phyloP scores from a whole-genome alignment of 2,797 vertebrate species.

The Phrynocephalus guinanensis region DNA sequence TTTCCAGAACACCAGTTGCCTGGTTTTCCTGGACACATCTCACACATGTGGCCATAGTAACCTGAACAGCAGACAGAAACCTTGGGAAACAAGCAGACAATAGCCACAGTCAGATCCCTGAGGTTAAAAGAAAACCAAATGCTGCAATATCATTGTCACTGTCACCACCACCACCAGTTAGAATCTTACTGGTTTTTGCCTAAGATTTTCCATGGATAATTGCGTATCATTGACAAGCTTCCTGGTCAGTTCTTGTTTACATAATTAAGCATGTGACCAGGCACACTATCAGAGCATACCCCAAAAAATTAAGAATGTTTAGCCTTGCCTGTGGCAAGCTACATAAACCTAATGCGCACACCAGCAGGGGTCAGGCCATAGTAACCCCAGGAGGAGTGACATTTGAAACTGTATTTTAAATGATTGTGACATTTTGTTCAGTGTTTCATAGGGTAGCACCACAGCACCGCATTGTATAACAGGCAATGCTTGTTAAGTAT shows the following conservation, averaged over 20 bases:
- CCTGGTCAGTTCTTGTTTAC: no score
- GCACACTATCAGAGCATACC: no score
- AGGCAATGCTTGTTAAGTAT: neutral
- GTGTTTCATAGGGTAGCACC: accelerated
- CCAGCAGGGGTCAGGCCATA: no score
- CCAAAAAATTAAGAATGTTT: no score
- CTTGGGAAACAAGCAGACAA: constrained; percentile 60
- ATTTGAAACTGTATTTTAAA: constrained; percentile 36
- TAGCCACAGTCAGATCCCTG: constrained; percentile 27
- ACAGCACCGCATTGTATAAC: neutral
- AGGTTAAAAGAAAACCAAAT: neutral
- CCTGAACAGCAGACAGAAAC: constrained; percentile 88
- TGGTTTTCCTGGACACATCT: constrained; percentile 87
- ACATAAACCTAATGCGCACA: no score
- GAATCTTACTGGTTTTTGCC: no score
- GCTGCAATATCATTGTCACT: no score
- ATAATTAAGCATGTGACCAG: no score
- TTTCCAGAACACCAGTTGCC: constrained; percentile 89
- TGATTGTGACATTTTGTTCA: constrained; percentile 63
- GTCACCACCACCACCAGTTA: no score
- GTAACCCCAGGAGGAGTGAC: no score
- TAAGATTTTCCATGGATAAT: no score
- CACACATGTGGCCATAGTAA: constrained; percentile 91
- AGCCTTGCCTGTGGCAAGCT: neutral
- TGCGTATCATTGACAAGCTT: no score